Evolutionary conservation across 1,140 invertebrate genomes (phyloP).

Genomic region (Stegodyphus dumicola): DNA sequence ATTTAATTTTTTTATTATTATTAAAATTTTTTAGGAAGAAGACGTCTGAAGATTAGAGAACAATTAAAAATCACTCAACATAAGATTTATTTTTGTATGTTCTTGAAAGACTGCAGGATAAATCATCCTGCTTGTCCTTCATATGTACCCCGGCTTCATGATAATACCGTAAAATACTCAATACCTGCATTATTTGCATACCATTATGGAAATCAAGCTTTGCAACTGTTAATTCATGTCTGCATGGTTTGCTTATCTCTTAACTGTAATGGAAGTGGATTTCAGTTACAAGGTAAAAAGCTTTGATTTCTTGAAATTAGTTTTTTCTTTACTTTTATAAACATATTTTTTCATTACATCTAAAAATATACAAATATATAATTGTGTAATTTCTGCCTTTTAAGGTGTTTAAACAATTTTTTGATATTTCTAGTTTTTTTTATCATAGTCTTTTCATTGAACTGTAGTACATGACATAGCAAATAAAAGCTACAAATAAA

Average conservation of each 20-base stretch:
- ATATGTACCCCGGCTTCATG: not conserved
- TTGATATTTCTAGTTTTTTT: no score
- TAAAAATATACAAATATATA: no score
- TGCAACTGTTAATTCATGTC: conserved; percentile 61
- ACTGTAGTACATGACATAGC: no score
- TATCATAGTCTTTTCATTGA: no score
- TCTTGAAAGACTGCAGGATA: not conserved
- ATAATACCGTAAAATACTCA: conserved; percentile 24
- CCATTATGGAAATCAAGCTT: conserved; percentile 63
- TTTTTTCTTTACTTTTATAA: not conserved
- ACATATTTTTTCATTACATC: not conserved
- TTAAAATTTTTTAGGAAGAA: not conserved
- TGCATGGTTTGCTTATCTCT: conserved; percentile 51
- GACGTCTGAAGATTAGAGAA: conserved; percentile 12
- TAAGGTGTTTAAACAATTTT: no score
- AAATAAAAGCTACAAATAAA: no score
- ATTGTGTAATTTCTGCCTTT: no score
- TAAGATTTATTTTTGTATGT: conserved; percentile 16
- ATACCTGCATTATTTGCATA: conserved; percentile 47
- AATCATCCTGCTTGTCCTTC: not conserved
- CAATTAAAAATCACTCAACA: conserved; percentile 41
- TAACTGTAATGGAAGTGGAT: not conserved
- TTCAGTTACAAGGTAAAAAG: conserved; percentile 24
- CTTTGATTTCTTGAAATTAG: not conserved
- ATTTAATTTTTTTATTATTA: no score